Base-by-base conservation (phyloP, 2,113 vertebrate species). In the Copsychus sechellarum region DNA sequence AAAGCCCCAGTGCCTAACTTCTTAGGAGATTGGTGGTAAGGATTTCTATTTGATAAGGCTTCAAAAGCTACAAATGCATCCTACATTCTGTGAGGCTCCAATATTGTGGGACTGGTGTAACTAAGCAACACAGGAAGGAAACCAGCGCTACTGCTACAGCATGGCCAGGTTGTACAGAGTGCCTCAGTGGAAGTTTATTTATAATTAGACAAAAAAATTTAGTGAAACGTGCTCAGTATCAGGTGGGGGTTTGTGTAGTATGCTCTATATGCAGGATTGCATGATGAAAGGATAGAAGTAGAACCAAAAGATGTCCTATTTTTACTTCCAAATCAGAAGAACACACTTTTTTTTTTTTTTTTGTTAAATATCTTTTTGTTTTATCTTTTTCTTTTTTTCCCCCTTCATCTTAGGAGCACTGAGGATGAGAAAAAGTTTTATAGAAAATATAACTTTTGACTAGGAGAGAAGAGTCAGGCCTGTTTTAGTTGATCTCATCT, bases 71-170 rank as follows among this genome's bases (percentile, higher is more conserved):
- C 90, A 88, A 91, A 85, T 65, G 60, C 65, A 58, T 95, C 92
- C 90, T 94, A 54, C 76, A 91, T 96, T 96, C 96, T 88, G 77
- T 81, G 91, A 97, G 97, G 95, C 89, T 93, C 64, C 4, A 23
- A 91, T 94, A 86, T 88, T 95, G 81, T 93, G 94, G 95, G 97
- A 83, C 94, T 91, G 62, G 47, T 80, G 97, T 98, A 97, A 92
- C 97, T 93, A 97, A 97, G 97, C 97, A 98, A 97, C 96, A 73
- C 11, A 5, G 87, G 94, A 88, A 77, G 61, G 88, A 88, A 88
- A 96, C 88, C 25, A 3, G 56, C 24, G 22, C 67, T 3, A 3
- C 36, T 81, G 92, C 91, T 81, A 88, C 87, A 67, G 34, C 18
- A 23, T 72, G 71, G 47, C 89, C 78, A 67, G 64, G 67, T 48